These are phyloP conservation scores for Ancistrus triradiatus DNA, from an alignment of 2,113 vertebrate species.

Conservation along the genomic window DNA sequence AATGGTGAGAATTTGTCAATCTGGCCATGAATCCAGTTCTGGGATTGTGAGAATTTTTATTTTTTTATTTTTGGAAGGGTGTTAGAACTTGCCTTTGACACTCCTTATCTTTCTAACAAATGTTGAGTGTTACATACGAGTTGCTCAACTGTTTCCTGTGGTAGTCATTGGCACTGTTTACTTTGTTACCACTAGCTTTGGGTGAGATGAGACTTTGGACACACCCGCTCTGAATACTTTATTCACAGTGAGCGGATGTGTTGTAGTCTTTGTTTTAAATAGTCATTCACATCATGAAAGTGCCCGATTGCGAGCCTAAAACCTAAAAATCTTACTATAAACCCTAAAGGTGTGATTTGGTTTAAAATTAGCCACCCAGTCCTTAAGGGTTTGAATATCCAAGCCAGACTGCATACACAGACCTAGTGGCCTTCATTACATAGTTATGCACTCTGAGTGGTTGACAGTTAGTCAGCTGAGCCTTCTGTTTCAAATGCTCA, in stretches of 20 bases:
- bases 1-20: not conserved
- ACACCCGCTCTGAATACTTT: not conserved
- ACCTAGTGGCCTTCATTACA: too few relatives aligned
- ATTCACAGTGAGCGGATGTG: too few relatives aligned
- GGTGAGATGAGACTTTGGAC: not conserved
- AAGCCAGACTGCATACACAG: too few relatives aligned
- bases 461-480: constrained; percentile 7
- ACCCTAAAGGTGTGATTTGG: not conserved
- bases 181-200: not conserved
- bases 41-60: too few relatives aligned
- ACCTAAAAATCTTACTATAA: too few relatives aligned
- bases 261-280: too few relatives aligned
- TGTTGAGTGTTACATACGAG: not conserved
- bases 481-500: not conserved
- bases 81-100: not conserved
- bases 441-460: too few relatives aligned
- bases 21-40: too few relatives aligned
- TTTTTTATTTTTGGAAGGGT: not conserved
- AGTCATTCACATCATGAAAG: too few relatives aligned
- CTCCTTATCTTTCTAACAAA: not conserved
- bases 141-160: not conserved
- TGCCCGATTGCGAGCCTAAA: too few relatives aligned
- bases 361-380: too few relatives aligned
- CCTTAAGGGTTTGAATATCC: too few relatives aligned
- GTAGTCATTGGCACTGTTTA: not conserved